phyloP scores from a whole-genome alignment of 1,140 invertebrate genomes.

The Manduca sexta region DNA sequence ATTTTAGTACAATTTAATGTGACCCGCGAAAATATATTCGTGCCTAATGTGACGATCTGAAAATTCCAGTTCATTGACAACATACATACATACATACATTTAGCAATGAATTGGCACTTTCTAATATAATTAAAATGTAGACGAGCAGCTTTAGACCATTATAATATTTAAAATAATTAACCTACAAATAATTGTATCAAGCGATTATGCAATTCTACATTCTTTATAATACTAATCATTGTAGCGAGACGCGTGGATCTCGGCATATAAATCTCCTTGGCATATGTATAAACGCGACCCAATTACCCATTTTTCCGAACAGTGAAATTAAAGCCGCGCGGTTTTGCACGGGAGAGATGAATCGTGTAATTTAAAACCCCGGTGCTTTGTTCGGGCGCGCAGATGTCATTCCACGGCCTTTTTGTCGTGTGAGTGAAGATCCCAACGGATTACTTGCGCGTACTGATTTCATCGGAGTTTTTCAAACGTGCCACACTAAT shows the following conservation, averaged over 20 bases:
- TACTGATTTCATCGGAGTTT: conserved; percentile 21
- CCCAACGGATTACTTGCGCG: conserved; percentile 14
- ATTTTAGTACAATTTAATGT: no score
- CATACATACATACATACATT: no score
- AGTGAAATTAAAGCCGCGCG: conserved; percentile 39
- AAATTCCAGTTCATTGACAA: no score
- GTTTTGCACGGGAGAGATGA: conserved; percentile 26
- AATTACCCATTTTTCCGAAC: conserved; percentile 47
- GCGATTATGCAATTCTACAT: no score
- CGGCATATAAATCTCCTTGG: conserved; percentile 13
- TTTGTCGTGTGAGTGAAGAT: conserved; percentile 22
- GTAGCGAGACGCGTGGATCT: neutral
- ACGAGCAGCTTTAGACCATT: no score
- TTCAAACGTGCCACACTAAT: conserved; percentile 7
- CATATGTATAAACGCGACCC: conserved; percentile 27
- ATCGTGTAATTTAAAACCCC: conserved; percentile 51
- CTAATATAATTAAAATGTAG: no score
- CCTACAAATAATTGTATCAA: no score
- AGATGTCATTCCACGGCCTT: conserved; percentile 29
- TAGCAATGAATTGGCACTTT: no score
- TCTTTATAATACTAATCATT: neutral
- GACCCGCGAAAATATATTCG: no score
- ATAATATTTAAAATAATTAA: no score
- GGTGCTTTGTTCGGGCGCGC: conserved; percentile 30
- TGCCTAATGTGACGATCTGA: no score